Evolutionary conservation across 2,113 vertebrate genomes (phyloP), one percentile per base, ranked within the genome.

Genomic region (Cyprinodon brontotheroides): DNA sequence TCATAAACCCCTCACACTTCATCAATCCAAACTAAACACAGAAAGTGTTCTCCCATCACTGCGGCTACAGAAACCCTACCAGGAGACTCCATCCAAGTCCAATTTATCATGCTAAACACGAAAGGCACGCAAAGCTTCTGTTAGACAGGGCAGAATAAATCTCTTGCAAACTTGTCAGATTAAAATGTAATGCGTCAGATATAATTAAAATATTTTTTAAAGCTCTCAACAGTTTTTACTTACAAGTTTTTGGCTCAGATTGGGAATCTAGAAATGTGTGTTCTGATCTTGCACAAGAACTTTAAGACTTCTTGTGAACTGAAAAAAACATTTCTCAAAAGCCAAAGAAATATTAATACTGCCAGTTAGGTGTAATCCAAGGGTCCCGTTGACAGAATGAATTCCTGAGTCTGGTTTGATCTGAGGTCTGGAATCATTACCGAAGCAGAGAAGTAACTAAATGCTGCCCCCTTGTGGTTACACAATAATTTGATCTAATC

Each of bases 391-490:
- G 5, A 61, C 41, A 11, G 43, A 45, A 48, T 41, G 39, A 15
- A 61, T 40, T 10, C 38, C 57, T 53, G 65, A 63, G n/a, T 22
- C 5, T 37, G 20, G 36, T 37, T 22, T 29, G 3, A 29, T 13
- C 68, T 10, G 17, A 38, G 22, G n/a, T 8, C 39, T 38, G 1
- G 29, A 65, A 0, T 62, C 0, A 47, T 70, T 13, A 61, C 7
- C 61, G 29, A 11, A 20, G 14, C 40, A 17, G 36, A 75, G 45
- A 43, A 61, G 77, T 57, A 68, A 61, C 2, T 67, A 40, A 14
- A 72, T 9, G 70, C 36, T 86, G n/a, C 90, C 89, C 79, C 80
- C 92, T 81, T 68, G 85, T 89, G 90, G 87, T 36, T 12, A 0
- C 1, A 59, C 65, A 0, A 3, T 64, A 22, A 43, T 4, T 40